Evolutionary conservation across 1,140 invertebrate species (phyloP).

Genomic region (Marisa cornuarietis): DNA sequence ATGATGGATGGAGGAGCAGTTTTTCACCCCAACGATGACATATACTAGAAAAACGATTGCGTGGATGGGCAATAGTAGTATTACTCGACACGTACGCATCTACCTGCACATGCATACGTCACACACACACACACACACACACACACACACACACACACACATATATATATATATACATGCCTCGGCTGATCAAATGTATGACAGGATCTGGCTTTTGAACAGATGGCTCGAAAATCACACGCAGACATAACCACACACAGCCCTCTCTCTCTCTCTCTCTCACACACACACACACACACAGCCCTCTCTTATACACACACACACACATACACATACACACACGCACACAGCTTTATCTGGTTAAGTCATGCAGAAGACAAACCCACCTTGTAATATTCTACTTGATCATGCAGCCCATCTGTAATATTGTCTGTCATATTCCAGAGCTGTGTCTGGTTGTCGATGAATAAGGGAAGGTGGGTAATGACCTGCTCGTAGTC

Average conservation of each 20-base stretch:
- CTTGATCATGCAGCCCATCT: background rate
- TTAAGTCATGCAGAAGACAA: background rate
- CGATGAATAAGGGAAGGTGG: background rate
- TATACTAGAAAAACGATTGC: too few species aligned
- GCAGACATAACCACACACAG: background rate
- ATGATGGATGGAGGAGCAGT: too few species aligned
- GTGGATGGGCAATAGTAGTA: too few species aligned
- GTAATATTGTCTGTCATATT: background rate
- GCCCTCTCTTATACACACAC: background rate
- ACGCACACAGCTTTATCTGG: background rate
- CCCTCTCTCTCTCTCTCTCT: slow-evolving; percentile 9
- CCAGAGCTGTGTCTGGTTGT: background rate
- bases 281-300: slow-evolving; percentile 2
- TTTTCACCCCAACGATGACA: too few species aligned
- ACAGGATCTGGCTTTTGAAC: too few species aligned
- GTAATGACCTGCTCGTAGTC: too few species aligned
- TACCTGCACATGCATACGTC: too few species aligned
- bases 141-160: too few species aligned
- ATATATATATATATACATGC: too few species aligned
- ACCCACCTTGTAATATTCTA: background rate
- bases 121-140: too few species aligned
- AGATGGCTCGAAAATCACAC: background rate
- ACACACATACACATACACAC: background rate
- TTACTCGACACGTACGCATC: too few species aligned
- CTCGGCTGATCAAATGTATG: too few species aligned